Percentiles rank a stretch among this genome's conserved stretches.
Conservation (phyloP, 1,140 invertebrate genomes). For the Pteromalus puparum region DNA sequence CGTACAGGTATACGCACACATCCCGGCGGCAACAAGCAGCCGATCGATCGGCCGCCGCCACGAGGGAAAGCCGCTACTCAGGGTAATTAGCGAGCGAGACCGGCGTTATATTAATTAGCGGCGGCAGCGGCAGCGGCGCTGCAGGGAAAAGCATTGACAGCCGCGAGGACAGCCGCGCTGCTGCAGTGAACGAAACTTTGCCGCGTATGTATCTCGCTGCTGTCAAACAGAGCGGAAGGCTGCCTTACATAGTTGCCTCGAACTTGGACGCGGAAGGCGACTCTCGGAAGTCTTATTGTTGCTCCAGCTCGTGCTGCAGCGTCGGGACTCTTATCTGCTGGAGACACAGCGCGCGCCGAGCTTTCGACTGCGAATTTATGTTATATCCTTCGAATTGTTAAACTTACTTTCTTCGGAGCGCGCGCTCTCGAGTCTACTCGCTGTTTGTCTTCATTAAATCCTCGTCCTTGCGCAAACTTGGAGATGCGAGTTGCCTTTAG, state of each 20-base stretch:
- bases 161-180: background rate
- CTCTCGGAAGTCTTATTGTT: conserved; percentile 33
- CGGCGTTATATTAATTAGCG: conserved; percentile 37
- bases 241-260: background rate
- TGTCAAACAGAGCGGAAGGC: background rate
- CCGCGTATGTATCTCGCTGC: background rate
- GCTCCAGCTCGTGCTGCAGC: background rate
- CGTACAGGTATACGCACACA: too few relatives aligned
- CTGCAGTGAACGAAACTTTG: background rate
- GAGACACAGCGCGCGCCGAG: background rate
- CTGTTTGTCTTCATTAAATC: conserved; percentile 29
- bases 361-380: conserved; percentile 23
- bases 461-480: background rate
- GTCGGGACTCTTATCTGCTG: background rate
- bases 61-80: conserved; percentile 5
- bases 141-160: conserved; percentile 5
- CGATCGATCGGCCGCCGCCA: background rate
- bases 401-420: conserved; percentile 1
- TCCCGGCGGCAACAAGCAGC: background rate
- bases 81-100: conserved; percentile 35
- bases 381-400: conserved; percentile 24
- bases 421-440: background rate
- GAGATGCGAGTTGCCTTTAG: background rate
- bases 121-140: background rate
- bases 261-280: background rate